A percentile compares a stretch with the other conserved stretches of the same genome.
phyloP scores from a whole-genome alignment of 2,797 vertebrate genomes.

The Acanthornis magna region DNA sequence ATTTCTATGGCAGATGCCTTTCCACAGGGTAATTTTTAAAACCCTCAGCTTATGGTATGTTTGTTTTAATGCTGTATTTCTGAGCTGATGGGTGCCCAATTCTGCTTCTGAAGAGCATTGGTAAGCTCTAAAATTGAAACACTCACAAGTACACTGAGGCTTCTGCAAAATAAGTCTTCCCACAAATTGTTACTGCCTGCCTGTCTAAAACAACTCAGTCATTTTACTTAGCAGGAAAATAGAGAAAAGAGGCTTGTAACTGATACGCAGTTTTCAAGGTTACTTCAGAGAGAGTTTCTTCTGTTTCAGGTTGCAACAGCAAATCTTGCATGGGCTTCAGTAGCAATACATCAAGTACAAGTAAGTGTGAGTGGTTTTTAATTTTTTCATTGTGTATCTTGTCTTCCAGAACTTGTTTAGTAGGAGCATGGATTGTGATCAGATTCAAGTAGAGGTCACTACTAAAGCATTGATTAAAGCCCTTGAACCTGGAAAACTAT shows the following conservation, averaged over 20 bases:
- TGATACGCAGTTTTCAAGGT: not conserved
- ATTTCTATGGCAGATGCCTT: not conserved
- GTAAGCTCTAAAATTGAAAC: not conserved
- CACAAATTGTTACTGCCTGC: not conserved
- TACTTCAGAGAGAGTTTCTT: not conserved
- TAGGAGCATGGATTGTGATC: not conserved
- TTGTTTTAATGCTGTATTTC: not conserved
- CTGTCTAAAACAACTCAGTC: not conserved
- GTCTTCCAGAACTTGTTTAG: not conserved
- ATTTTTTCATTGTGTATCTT: not conserved
- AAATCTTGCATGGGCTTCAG: conserved; percentile 95
- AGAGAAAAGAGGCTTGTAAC: not conserved
- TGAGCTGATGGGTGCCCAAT: not conserved
- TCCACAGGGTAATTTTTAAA: not conserved
- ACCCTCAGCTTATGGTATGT: not conserved
- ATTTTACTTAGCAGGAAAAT: not conserved
- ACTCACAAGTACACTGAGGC: rapidly evolving
- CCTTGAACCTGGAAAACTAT: not conserved
- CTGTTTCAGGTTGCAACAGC: conserved; percentile 91
- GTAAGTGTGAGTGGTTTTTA: conserved; percentile 68
- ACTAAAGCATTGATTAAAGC: not conserved
- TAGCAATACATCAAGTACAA: conserved; percentile 99
- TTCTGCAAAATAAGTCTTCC: not conserved
- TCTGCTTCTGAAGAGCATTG: not conserved
- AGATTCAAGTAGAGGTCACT: not conserved